These are phyloP conservation scores for Arctia plantaginis DNA, from an alignment of 2,888 invertebrate species.

Conservation along the genomic window DNA sequence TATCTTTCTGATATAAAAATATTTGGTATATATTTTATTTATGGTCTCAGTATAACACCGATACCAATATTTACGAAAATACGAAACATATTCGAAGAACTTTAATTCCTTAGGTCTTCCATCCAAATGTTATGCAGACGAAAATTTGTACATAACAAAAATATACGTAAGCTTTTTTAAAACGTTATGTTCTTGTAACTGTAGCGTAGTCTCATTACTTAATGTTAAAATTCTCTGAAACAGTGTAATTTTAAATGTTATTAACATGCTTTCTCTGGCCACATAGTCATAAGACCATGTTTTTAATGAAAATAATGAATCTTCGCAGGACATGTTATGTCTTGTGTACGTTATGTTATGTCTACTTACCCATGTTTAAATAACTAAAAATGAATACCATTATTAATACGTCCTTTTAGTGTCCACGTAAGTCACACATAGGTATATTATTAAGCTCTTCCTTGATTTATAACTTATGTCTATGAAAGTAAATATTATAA, in stretches of 20 bases:
- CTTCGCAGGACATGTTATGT: background rate
- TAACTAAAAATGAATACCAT: background rate
- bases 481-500: background rate
- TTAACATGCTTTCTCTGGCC: background rate
- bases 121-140: background rate
- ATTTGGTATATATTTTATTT: background rate
- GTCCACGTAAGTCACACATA: background rate
- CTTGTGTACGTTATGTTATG: no score
- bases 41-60: no score
- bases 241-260: slow-evolving; percentile 5
- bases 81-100: background rate
- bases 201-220: background rate
- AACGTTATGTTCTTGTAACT: background rate
- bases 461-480: background rate
- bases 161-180: background rate
- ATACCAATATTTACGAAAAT: background rate
- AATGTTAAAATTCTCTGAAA: background rate
- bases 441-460: background rate
- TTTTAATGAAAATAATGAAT: slow-evolving; percentile 18
- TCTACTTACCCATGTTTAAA: background rate
- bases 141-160: background rate
- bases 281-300: slow-evolving; percentile 6
- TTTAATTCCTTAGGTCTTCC: background rate
- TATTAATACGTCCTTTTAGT: background rate
- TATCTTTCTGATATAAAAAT: background rate